Conservation (phyloP, 2,888 invertebrate genomes). For the Glaucopsyche alexis region DNA sequence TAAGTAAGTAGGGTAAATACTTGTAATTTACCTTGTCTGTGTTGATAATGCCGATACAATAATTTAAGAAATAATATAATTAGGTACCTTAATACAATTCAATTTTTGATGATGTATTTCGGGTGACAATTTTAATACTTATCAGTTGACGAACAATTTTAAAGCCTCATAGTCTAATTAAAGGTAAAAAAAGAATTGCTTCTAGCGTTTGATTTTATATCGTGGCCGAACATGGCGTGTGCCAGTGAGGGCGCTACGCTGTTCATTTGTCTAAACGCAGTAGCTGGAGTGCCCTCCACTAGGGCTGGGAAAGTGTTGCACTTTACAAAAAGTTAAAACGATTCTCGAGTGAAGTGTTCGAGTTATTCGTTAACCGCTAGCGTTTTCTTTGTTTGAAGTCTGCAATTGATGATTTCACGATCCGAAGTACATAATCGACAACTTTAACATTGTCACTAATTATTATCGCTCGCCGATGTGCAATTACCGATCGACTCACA, state of each 20-base stretch:
- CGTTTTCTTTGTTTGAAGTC: conserved; percentile 51
- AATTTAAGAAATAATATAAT: neutral
- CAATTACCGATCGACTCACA: conserved; percentile 30
- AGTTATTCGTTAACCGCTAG: conserved; percentile 52
- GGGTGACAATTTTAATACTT: too few species aligned
- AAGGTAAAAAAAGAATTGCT: conserved; percentile 3
- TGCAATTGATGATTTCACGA: conserved; percentile 48
- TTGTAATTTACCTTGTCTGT: neutral
- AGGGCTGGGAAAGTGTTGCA: conserved; percentile 78
- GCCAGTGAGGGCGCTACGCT: conserved; percentile 66
- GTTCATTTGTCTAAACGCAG: conserved; percentile 79
- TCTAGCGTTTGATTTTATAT: conserved; percentile 30
- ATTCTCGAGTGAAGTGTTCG: conserved; percentile 53
- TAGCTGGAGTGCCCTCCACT: conserved; percentile 63
- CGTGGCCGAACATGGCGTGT: conserved; percentile 53
- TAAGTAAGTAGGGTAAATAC: conserved; percentile 1
- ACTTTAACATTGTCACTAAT: conserved; percentile 35
- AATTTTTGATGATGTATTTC: neutral
- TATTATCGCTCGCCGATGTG: conserved; percentile 25
- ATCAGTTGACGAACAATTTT: too few species aligned
- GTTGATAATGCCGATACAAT: conserved; percentile 10
- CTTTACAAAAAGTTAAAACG: conserved; percentile 76
- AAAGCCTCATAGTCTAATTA: too few species aligned
- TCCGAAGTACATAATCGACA: conserved; percentile 39
- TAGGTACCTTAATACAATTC: too few species aligned